Percentiles rank a stretch among this genome's conserved stretches.
Evolutionary conservation across 2,888 invertebrate species (phyloP).

Genomic region (Chesias legatella): DNA sequence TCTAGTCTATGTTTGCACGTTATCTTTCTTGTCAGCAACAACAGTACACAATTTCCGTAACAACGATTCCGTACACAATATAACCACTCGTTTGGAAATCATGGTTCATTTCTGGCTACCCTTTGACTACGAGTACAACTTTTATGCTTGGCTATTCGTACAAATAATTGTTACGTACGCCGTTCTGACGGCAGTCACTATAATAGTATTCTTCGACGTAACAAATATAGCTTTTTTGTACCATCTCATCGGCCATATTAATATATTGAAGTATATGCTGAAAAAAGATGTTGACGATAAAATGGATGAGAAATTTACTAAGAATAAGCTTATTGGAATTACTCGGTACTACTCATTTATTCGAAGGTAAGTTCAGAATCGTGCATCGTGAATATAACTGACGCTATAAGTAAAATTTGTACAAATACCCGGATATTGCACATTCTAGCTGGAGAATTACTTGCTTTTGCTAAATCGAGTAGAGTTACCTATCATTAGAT

Average conservation of each 20-base stretch:
- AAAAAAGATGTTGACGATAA: constrained; percentile 21
- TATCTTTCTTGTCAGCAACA: constrained; percentile 20
- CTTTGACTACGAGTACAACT: constrained; percentile 42
- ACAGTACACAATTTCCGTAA: constrained; percentile 23
- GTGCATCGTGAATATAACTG: too few relatives aligned
- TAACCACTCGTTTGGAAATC: constrained; percentile 36
- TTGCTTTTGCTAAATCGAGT: too few relatives aligned
- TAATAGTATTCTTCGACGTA: constrained; percentile 34
- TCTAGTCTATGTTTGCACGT: constrained; percentile 12
- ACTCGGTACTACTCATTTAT: constrained; percentile 42
- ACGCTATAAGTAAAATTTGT: too few relatives aligned
- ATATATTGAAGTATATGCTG: constrained; percentile 37
- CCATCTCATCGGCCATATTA: constrained; percentile 43
- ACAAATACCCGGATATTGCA: too few relatives aligned
- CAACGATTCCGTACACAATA: constrained; percentile 34
- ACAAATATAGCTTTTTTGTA: constrained; percentile 38
- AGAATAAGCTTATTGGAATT: constrained; percentile 30
- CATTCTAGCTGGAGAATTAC: too few relatives aligned
- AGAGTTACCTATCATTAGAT: too few relatives aligned
- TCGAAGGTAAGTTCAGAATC: constrained; percentile 35
- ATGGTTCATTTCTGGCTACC: constrained; percentile 42
- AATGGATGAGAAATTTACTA: constrained; percentile 29
- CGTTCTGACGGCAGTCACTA: constrained; percentile 6
- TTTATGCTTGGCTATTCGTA: constrained; percentile 33
- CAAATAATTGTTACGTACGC: constrained; percentile 32